Conservation (phyloP, 2,797 vertebrate genomes). For the Sarcoramphus papa region DNA sequence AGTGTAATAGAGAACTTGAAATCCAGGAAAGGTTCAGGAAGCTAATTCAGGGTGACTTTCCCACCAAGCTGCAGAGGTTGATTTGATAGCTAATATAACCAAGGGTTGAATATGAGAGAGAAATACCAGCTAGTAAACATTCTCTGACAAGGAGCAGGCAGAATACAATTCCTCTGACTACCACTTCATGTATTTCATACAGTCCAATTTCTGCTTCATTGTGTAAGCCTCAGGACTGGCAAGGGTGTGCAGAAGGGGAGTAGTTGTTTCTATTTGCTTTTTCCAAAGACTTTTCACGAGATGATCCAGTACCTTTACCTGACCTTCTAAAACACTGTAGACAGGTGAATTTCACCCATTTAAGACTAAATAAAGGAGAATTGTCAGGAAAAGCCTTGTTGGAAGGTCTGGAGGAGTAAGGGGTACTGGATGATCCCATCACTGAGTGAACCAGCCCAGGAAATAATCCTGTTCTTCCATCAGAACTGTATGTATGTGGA, state of each 20-base stretch:
- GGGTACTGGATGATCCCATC: not conserved
- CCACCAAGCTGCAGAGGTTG: not conserved
- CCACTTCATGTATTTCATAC: not conserved
- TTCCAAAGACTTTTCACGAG: not conserved
- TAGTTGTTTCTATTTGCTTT: not conserved
- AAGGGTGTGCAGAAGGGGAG: not conserved
- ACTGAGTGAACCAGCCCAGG: not conserved
- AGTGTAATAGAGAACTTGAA: not conserved
- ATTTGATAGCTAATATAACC: not conserved
- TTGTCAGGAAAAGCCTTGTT: not conserved
- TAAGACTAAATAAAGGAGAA: not conserved
- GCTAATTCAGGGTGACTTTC: not conserved
- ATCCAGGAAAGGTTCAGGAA: not conserved
- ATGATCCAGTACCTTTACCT: not conserved
- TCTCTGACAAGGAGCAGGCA: not conserved
- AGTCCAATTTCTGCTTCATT: not conserved
- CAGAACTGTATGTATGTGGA: not conserved
- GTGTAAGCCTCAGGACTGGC: not conserved
- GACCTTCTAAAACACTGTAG: not conserved
- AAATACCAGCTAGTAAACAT: not conserved
- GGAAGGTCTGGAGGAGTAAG: not conserved
- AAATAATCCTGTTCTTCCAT: not conserved
- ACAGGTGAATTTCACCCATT: not conserved
- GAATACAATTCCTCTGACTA: not conserved
- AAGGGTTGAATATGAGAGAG: not conserved